phyloP scores from a whole-genome alignment of 2,113 vertebrate genomes.

The Synchiropus splendidus region DNA sequence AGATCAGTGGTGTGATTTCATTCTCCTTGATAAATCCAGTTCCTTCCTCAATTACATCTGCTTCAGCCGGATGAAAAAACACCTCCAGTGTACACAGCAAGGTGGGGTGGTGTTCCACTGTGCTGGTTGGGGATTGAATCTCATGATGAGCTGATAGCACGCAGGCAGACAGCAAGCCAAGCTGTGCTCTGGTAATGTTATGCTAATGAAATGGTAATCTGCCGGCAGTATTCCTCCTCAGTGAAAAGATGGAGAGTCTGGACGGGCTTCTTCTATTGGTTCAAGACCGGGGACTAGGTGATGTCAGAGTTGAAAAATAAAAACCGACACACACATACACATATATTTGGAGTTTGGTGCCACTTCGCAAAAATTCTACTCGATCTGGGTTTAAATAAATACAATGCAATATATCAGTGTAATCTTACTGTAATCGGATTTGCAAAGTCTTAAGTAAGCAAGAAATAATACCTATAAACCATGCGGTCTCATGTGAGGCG shows the following conservation, averaged over 20 bases:
- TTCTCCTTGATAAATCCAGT: slow-evolving; percentile 55
- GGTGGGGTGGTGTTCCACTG: slow-evolving; percentile 7
- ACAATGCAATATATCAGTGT: slow-evolving; percentile 36
- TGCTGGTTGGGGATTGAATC: slow-evolving; percentile 53
- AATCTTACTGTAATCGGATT: slow-evolving; percentile 53
- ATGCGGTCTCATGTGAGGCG: too few relatives aligned
- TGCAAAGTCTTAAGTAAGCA: slow-evolving; percentile 43
- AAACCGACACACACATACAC: slow-evolving; percentile 4
- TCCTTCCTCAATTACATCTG: slow-evolving; percentile 62
- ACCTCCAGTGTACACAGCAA: slow-evolving; percentile 37
- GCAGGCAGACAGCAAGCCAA: slow-evolving; percentile 55
- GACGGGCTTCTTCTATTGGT: slow-evolving; percentile 63
- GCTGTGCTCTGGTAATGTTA: slow-evolving; percentile 60
- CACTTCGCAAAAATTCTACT: neutral
- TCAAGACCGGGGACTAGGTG: slow-evolving; percentile 62
- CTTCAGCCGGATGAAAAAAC: slow-evolving; percentile 56
- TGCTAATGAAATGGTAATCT: slow-evolving; percentile 71
- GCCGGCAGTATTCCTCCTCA: slow-evolving; percentile 63
- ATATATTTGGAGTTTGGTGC: too few relatives aligned
- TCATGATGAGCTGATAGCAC: slow-evolving; percentile 63
- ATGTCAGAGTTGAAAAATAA: slow-evolving; percentile 51
- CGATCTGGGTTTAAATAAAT: slow-evolving; percentile 22
- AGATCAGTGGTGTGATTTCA: slow-evolving; percentile 54
- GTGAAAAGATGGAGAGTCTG: slow-evolving; percentile 55
- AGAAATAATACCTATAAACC: slow-evolving; percentile 34